These are phyloP conservation scores for Drosophila maculinotata DNA, from an alignment of 2,888 invertebrate genomes.

Conservation along the genomic window DNA sequence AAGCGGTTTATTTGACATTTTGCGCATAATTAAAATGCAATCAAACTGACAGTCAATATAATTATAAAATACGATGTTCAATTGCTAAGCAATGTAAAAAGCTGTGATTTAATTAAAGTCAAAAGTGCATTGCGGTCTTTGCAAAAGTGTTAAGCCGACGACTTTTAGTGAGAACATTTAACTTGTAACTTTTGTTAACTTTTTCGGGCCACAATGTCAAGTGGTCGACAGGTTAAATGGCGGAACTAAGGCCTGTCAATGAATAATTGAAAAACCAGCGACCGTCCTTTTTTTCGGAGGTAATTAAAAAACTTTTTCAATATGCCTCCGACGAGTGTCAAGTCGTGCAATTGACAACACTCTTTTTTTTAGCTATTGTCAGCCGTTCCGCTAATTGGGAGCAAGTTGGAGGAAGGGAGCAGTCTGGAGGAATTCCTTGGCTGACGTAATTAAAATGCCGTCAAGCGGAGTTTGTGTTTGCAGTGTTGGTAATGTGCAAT, in stretches of 20 bases:
- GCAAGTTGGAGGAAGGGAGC: background rate
- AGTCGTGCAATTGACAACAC: slow-evolving; percentile 58
- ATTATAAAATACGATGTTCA: slow-evolving; percentile 20
- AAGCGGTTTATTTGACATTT: slow-evolving; percentile 4
- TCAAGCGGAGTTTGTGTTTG: slow-evolving; percentile 61
- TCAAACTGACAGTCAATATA: slow-evolving; percentile 14
- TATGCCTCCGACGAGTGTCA: slow-evolving; percentile 49
- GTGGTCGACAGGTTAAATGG: slow-evolving; percentile 69
- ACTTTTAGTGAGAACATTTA: slow-evolving; percentile 37
- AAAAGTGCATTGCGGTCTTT: slow-evolving; percentile 34
- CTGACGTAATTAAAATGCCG: slow-evolving; percentile 78
- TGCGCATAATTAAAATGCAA: slow-evolving; percentile 35
- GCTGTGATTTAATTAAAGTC: slow-evolving; percentile 13
- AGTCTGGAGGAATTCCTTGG: slow-evolving; percentile 41
- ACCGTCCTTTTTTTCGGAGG: slow-evolving; percentile 46
- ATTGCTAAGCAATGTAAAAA: background rate
- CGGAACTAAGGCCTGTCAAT: slow-evolving; percentile 61
- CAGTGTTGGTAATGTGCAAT: slow-evolving; percentile 69
- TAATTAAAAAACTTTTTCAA: slow-evolving; percentile 77
- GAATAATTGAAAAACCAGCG: slow-evolving; percentile 72
- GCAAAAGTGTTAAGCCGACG: slow-evolving; percentile 36
- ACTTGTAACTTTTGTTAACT: slow-evolving; percentile 3
- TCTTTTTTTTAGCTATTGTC: slow-evolving; percentile 49
- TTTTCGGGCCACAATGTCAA: slow-evolving; percentile 54
- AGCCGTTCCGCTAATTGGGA: slow-evolving; percentile 50